Evolutionary conservation across 1,140 invertebrate species (phyloP).

Genomic region (Oreohelix idahoensis): DNA sequence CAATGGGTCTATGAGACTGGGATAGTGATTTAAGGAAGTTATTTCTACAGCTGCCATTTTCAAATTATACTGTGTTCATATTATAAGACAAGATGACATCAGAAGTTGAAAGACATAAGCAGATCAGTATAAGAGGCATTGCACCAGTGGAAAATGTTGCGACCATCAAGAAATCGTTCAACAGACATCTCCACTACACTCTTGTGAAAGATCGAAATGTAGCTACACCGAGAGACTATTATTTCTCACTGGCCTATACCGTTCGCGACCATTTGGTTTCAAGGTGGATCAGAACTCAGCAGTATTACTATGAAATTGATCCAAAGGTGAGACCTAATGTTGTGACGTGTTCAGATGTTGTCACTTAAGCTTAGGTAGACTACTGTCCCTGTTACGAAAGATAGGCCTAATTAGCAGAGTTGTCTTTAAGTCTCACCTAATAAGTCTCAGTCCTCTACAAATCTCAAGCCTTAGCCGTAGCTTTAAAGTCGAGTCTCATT

Average conservation of each 20-base stretch:
- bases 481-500: no score
- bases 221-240: constrained; percentile 96
- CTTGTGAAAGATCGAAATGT: constrained; percentile 99
- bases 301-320: constrained; percentile 99
- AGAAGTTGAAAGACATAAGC: constrained; percentile 95
- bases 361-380: no score
- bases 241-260: constrained; percentile 96
- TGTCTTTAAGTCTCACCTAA: no score
- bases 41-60: neutral
- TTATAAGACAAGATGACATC: neutral
- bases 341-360: neutral
- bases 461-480: no score
- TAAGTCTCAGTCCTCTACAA: no score
- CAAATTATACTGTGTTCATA: neutral
- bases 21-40: neutral
- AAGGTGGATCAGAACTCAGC: constrained; percentile 99
- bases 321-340: constrained; percentile 88
- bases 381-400: no score
- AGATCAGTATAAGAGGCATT: constrained; percentile 98
- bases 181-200: constrained; percentile 98
- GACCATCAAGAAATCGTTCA: constrained; percentile 98
- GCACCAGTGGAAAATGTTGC: constrained; percentile 95
- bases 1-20: neutral
- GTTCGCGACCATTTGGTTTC: constrained; percentile 98
- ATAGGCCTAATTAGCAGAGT: no score